Evolutionary conservation across 1,140 invertebrate genomes (phyloP), one percentile per base, ranked within the genome.

Genomic region (Drosophila fuyamai): DNA sequence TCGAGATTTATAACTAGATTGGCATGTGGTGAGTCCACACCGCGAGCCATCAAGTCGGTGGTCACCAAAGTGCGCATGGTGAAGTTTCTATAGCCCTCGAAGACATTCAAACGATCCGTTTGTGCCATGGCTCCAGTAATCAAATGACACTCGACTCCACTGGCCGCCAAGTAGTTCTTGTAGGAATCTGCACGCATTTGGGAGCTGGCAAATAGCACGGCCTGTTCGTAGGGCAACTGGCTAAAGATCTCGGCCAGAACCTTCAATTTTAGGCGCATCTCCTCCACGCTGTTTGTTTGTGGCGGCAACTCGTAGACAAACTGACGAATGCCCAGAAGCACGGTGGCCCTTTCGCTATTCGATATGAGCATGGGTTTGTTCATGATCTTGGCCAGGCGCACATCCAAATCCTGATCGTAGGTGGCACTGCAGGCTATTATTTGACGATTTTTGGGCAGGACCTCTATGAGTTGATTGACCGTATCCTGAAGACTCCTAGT

Each of bases 1-100:
- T 99, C 98, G 81, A 99, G 94, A 93, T 99, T 99, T 9, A 99
- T 95, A 1, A 99, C 96, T 44, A 99, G 93, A 94, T 99, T 97
- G 7, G 99, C 96, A 94, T 98, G 96, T 56, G 96, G 95, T 9
- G 96, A 96, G 94, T 99, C 98, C 77, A 99, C 97, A 13, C 98
- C 96, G 76, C 96, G 94, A 23, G 97, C 95, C 55, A 96, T 95
- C 84, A 99, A 93, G 94, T 99, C 98, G 2, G 98, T 99, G n/a
- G 97, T 96, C 44, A 99, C 93, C 35, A 99, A 93, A 78, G 98
- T 96, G 81, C 97, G 94, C 92, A 96, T 96, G 86, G 96, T 94
- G 78, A 96, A 97, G 57, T 94, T 93, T 83, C 96, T 96, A 50
- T 99, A 94, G 76, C 95, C 95, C 80, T 95, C 94, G 38, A 98